These are phyloP conservation scores for Mesoligia furuncula DNA, from an alignment of 2,888 invertebrate genomes.

Conservation along the genomic window DNA sequence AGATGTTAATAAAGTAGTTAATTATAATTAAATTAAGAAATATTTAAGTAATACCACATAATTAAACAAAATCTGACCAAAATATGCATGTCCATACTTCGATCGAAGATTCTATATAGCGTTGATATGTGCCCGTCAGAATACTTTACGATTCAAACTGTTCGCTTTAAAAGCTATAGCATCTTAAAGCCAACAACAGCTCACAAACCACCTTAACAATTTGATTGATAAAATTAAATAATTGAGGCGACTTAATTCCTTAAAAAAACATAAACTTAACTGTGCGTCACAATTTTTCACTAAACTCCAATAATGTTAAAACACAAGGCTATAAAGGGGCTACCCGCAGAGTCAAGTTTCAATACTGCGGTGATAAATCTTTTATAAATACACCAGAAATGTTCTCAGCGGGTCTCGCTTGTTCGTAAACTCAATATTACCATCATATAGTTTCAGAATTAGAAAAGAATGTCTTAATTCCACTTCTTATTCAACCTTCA, in stretches of 20 bases:
- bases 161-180: background rate
- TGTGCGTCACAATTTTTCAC: conserved; percentile 52
- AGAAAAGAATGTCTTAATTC: conserved; percentile 74
- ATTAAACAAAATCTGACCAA: conserved; percentile 12
- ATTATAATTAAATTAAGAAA: background rate
- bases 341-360: conserved; percentile 72
- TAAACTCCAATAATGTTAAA: conserved; percentile 69
- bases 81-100: background rate
- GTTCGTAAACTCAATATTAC: conserved; percentile 72
- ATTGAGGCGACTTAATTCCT: conserved; percentile 24
- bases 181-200: background rate
- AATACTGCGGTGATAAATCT: conserved; percentile 75
- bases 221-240: conserved; percentile 33
- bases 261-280: conserved; percentile 34
- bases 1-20: background rate
- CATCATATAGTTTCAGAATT: conserved; percentile 71
- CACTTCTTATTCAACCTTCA: conserved; percentile 65
- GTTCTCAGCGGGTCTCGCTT: conserved; percentile 73
- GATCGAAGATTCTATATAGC: background rate
- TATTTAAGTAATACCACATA: background rate
- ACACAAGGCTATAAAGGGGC: conserved; percentile 68
- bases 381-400: conserved; percentile 73
- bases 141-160: conserved; percentile 24
- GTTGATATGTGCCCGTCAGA: background rate
- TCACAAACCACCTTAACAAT: conserved; percentile 13